Base-by-base conservation (phyloP, 2,888 invertebrate genomes). In the Dermolepida albohirtum region DNA sequence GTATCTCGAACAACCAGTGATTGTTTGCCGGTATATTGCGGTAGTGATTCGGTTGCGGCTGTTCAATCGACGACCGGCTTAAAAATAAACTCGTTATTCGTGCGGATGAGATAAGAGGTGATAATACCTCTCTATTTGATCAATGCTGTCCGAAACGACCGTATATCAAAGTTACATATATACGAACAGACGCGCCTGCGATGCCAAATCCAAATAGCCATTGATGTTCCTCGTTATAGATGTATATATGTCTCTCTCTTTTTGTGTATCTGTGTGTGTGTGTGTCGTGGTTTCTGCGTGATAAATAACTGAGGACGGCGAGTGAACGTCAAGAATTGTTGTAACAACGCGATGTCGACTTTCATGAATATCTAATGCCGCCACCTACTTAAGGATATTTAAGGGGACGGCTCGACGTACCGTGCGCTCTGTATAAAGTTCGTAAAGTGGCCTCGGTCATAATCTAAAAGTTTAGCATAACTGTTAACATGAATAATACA, bases 181-280 rank as follows among this genome's bases (percentile, higher is more conserved):
- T 74, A 73, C 72, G 74, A 73, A 76, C 74, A 73, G 74, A 75
- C 74, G 75, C 74, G 75, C 72, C 73, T 71, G 68, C 69, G 75
- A 71, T 75, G 77, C 71, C 72, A 74, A 74, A 72, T 72, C 73
- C 75, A 74, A 75, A 75, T 72, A 75, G 74, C 72, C 75, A 75
- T 74, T 75, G 75, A 76, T 74, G 74, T 34, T 34, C 34, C 74
- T 71, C 71, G 70, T 68, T 69, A 71, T 73, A 73, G 72, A 74
- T 72, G 72, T 72, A 73, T 12, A 5, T 1, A 12, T 14, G 7
- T 14, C 14, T 10, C 16, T 47, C 17, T 47, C 17, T 14, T 14
- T 6, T 5, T 17, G 47, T 14, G 47, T 16, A n/a, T n/a, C n/a
- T n/a, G n/a, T n/a, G 4, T 51, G 29, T 27, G 51, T 51, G 6